phyloP scores from a whole-genome alignment of 2,888 invertebrate genomes.

The Agrotis ipsilon region DNA sequence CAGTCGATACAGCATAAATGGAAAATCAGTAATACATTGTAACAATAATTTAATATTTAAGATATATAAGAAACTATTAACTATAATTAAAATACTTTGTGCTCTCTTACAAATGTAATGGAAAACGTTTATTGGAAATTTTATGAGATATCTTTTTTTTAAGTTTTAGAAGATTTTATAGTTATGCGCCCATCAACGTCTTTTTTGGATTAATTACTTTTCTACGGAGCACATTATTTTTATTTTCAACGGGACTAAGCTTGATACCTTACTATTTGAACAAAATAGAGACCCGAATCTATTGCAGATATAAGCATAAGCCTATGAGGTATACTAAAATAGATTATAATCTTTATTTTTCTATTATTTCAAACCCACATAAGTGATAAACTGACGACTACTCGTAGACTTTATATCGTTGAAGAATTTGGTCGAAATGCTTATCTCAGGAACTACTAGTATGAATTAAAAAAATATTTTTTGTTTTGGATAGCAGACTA shows the following conservation, averaged over 20 bases:
- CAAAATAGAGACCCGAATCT: background rate
- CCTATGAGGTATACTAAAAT: slow-evolving; percentile 13
- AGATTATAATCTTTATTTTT: slow-evolving; percentile 14
- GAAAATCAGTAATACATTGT: slow-evolving; percentile 71
- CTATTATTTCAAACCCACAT: slow-evolving; percentile 7
- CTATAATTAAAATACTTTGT: slow-evolving; percentile 69
- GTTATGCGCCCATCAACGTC: background rate
- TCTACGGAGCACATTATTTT: background rate
- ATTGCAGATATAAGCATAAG: background rate
- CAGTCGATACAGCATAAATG: slow-evolving; percentile 75
- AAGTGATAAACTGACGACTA: background rate
- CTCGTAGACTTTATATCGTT: background rate
- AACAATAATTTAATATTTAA: slow-evolving; percentile 65
- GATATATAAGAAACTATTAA: slow-evolving; percentile 49
- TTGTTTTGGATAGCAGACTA: too few relatives aligned
- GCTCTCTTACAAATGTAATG: slow-evolving; percentile 65
- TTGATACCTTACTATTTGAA: background rate
- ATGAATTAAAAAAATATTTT: too few relatives aligned
- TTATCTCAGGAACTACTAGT: too few relatives aligned
- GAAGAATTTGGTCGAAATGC: too few relatives aligned
- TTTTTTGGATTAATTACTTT: background rate
- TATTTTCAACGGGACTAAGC: too few relatives aligned
- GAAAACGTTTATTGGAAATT: slow-evolving; percentile 61
- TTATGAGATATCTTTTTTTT: slow-evolving; percentile 20
- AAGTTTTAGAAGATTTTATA: background rate